phyloP scores from a whole-genome alignment of 2,797 vertebrate species.

The Tenualosa ilisha region DNA sequence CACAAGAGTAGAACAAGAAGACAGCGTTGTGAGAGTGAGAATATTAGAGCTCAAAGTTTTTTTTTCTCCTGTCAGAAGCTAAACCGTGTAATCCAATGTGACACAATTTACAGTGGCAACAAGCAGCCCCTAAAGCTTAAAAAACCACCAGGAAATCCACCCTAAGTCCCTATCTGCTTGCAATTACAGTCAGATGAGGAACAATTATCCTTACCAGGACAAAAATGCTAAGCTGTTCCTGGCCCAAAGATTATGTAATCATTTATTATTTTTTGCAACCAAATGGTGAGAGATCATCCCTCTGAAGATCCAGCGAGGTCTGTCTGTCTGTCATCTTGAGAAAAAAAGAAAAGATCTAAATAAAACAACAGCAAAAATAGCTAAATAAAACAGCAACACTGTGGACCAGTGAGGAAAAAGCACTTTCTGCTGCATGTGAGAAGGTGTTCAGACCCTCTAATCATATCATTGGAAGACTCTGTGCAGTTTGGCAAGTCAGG shows the following conservation, averaged over 20 bases:
- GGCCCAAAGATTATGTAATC: constrained; percentile 53
- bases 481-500: not conserved
- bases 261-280: constrained; percentile 40
- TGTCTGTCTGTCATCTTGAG: constrained; percentile 13
- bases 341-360: not conserved
- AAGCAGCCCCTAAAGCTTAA: constrained; percentile 61
- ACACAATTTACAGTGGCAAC: constrained; percentile 67
- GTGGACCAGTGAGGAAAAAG: not conserved
- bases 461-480: not conserved
- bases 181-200: constrained; percentile 58
- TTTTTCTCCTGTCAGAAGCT: constrained; percentile 52
- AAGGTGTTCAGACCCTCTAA: not conserved
- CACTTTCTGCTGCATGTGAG: not conserved
- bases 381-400: not conserved
- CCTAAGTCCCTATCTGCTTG: constrained; percentile 57
- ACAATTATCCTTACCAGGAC: constrained; percentile 61
- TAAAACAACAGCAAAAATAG: not conserved
- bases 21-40: not conserved
- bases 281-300: constrained; percentile 50
- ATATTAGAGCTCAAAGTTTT: not conserved
- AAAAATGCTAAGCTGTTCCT: constrained; percentile 43
- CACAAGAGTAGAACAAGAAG: not conserved
- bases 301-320: not conserved
- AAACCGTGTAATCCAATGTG: constrained; percentile 69
- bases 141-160: constrained; percentile 66